Evolutionary conservation across 2,113 vertebrate species (phyloP).

Genomic region (Gobius niger): DNA sequence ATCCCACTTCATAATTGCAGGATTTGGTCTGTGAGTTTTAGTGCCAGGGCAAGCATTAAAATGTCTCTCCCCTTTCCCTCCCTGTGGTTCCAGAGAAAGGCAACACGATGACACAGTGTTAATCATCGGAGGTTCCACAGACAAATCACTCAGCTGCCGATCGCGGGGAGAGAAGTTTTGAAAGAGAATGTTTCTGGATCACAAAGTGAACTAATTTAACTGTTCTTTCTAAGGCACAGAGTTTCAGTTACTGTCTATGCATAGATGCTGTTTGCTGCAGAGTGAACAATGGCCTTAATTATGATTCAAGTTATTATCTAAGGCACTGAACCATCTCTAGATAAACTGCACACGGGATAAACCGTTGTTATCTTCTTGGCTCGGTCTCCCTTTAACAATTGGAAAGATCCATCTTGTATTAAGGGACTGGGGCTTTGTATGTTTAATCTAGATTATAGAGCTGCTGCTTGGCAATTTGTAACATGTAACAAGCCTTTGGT

Average conservation of each 20-base stretch:
- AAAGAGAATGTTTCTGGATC: background rate
- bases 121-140: slow-evolving; percentile 1
- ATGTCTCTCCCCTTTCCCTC: background rate
- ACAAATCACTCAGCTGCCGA: slow-evolving; percentile 2
- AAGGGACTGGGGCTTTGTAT: slow-evolving; percentile 2
- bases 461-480: slow-evolving; percentile 15
- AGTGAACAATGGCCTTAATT: slow-evolving; percentile 4
- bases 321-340: background rate
- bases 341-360: background rate
- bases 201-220: background rate
- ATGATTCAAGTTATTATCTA: slow-evolving; percentile 11
- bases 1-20: slow-evolving; percentile 3
- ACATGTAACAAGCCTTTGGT: background rate
- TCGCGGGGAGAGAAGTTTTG: background rate
- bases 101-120: slow-evolving; percentile 3
- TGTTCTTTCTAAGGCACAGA: background rate
- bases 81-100: slow-evolving; percentile 8
- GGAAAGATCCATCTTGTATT: slow-evolving; percentile 8
- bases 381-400: background rate
- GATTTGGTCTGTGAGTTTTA: slow-evolving; percentile 5
- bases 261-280: background rate
- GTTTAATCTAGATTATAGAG: slow-evolving; percentile 8
- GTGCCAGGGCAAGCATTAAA: background rate
- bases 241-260: slow-evolving; percentile 7
- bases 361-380: background rate